Evolutionary conservation across 2,113 vertebrate species (phyloP), one percentile per base, ranked within the genome.

Genomic region (Probosciger aterrimus): DNA sequence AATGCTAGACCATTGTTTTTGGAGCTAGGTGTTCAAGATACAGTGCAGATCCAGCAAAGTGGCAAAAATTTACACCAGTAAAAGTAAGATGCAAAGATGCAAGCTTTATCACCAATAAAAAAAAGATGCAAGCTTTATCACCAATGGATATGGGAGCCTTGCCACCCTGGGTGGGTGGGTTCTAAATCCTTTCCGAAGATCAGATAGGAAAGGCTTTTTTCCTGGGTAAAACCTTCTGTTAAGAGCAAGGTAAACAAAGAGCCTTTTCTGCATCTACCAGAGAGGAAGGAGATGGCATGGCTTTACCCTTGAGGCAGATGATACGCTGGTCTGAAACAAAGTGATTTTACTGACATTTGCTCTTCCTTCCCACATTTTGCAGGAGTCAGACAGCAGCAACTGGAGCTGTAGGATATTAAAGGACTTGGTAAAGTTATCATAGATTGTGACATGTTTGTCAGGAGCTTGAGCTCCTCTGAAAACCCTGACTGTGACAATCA

Each of bases 381-480:
- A 97, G 95, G 95, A 97, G 88, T 93, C 90, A 97, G 92, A 89
- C 18, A 37, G 95, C 92, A 95, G 92, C 2, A 3, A 93, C 88
- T 86, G 49, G 94, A 97, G 85, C 95, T 91, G 84, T 84, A 95
- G 96, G 93, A 93, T 97, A 96, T 97, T 96, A 98, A 97, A 97
- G 97, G 96, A 97, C 97, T 97, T 97, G 91, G 95, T 91, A 98
- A 97, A 98, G 97, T 97, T 98, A 98, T 97, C 96, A 93, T 47
- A 93, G 93, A 96, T 96, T 84, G 91, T 95, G 93, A 97, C 96
- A 97, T 97, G 97, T 97, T 98, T 98, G 97, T 97, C 97, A 97
- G 97, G 79, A 98, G 92, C 96, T 96, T 93, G 94, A 93, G 90
- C 93, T 96, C 95, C 86, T 97, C 95, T 96, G 97, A 93, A 97